phyloP scores from a whole-genome alignment of 2,113 vertebrate species.

The Myotis davidii region DNA sequence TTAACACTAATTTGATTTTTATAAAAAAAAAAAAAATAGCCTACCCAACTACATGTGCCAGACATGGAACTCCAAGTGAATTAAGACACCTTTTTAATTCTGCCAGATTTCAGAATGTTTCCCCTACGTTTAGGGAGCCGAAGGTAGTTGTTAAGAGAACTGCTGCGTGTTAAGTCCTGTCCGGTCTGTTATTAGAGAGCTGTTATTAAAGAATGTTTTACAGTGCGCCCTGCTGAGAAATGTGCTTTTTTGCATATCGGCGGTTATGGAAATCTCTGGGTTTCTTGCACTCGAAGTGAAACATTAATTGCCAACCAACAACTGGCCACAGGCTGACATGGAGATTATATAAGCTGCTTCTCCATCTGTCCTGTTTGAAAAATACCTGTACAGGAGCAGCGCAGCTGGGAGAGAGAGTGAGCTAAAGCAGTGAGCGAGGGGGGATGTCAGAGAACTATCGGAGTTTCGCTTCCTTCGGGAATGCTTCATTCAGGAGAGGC shows the following conservation, averaged over 20 bases:
- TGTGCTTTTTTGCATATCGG: slow-evolving; percentile 14
- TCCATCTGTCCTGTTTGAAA: background rate
- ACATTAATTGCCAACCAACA: slow-evolving; percentile 36
- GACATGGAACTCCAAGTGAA: slow-evolving; percentile 58
- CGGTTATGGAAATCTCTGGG: slow-evolving; percentile 23
- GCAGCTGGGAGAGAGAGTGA: background rate
- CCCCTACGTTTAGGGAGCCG: slow-evolving; percentile 53
- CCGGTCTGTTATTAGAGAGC: background rate
- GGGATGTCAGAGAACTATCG: background rate
- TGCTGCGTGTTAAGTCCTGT: slow-evolving; percentile 49
- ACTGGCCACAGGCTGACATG: background rate
- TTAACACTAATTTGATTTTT: slow-evolving; percentile 48
- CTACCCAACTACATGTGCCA: slow-evolving; percentile 11
- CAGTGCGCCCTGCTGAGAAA: slow-evolving; percentile 35
- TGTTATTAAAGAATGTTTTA: slow-evolving; percentile 43
- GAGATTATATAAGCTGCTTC: background rate
- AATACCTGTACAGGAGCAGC: background rate
- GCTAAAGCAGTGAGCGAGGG: background rate
- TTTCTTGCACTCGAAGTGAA: slow-evolving; percentile 37
- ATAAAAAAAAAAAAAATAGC: slow-evolving; percentile 43
- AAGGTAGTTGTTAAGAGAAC: slow-evolving; percentile 59
- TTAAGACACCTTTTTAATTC: slow-evolving; percentile 69
- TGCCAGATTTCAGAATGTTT: slow-evolving; percentile 72
- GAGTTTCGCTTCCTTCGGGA: background rate
- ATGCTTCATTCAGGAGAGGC: background rate